A percentile compares a stretch with the other conserved stretches of the same genome.
Conservation (phyloP, 2,888 invertebrate species). For the Drosophila kanekoi region DNA sequence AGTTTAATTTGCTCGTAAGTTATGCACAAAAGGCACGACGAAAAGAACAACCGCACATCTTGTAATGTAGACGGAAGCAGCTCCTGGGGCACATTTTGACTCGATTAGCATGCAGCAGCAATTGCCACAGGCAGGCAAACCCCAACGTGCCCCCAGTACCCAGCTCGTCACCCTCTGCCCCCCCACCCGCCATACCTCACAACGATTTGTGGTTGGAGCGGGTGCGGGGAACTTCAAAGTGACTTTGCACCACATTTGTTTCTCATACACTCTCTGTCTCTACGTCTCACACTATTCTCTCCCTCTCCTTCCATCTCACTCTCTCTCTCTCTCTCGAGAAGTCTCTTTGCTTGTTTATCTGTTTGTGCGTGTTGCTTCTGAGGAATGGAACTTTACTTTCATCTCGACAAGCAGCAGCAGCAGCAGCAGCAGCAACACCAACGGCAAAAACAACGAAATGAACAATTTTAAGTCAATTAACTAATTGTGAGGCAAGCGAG, state of each 20-base stretch:
- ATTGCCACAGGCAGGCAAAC: slow-evolving; percentile 21
- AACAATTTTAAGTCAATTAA: slow-evolving; percentile 65
- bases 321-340: not conserved
- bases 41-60: slow-evolving; percentile 36
- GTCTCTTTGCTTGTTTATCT: slow-evolving; percentile 11
- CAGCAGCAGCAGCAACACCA: slow-evolving; percentile 25
- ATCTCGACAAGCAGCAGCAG: slow-evolving; percentile 53
- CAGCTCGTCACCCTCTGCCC: not conserved
- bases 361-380: slow-evolving; percentile 27
- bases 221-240: slow-evolving; percentile 46
- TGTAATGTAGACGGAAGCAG: slow-evolving; percentile 19
- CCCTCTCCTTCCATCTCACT: too few relatives aligned
- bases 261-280: not conserved
- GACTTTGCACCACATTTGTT: slow-evolving; percentile 27
- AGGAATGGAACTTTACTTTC: slow-evolving; percentile 55
- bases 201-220: slow-evolving; percentile 11
- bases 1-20: slow-evolving; percentile 70
- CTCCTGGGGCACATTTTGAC: slow-evolving; percentile 55
- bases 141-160: not conserved
- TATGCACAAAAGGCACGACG: slow-evolving; percentile 57
- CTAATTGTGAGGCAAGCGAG: slow-evolving; percentile 56
- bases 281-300: not conserved
- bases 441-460: slow-evolving; percentile 23
- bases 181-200: not conserved
- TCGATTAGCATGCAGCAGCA: slow-evolving; percentile 67